These are phyloP conservation scores for Drosophila arizonae DNA, from an alignment of 1,140 invertebrate genomes.

Conservation along the genomic window DNA sequence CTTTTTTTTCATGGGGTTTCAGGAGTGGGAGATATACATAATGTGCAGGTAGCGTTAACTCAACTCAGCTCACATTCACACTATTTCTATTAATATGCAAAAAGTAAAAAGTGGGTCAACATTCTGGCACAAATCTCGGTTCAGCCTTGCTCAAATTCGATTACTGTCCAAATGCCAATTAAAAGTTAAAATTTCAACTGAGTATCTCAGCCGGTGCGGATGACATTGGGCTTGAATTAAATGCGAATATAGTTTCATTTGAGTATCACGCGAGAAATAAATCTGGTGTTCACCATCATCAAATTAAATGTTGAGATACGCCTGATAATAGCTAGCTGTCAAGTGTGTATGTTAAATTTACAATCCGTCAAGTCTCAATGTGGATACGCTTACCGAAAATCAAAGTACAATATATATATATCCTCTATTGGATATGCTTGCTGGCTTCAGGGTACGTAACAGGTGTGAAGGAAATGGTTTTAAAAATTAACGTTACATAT, in stretches of 20 bases:
- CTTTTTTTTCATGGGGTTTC: neutral
- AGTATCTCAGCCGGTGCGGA: neutral
- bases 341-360: neutral
- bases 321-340: neutral
- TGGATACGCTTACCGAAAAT: too few relatives aligned
- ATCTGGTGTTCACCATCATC: too few relatives aligned
- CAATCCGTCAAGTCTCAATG: too few relatives aligned
- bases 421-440: too few relatives aligned
- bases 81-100: slow-evolving; percentile 10
- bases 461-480: too few relatives aligned
- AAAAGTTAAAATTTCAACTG: neutral
- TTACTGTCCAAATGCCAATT: slow-evolving; percentile 10
- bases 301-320: too few relatives aligned
- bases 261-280: too few relatives aligned
- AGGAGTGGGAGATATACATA: slow-evolving; percentile 4
- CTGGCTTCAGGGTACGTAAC: too few relatives aligned
- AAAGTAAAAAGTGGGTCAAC: slow-evolving; percentile 11
- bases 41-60: slow-evolving; percentile 3
- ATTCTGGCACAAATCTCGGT: neutral
- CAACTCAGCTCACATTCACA: slow-evolving; percentile 6
- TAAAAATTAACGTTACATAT: too few relatives aligned
- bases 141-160: slow-evolving; percentile 7
- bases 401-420: too few relatives aligned
- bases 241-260: too few relatives aligned
- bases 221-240: neutral